Conservation (phyloP, 2,888 invertebrate genomes). For the Hemithea aestivaria region DNA sequence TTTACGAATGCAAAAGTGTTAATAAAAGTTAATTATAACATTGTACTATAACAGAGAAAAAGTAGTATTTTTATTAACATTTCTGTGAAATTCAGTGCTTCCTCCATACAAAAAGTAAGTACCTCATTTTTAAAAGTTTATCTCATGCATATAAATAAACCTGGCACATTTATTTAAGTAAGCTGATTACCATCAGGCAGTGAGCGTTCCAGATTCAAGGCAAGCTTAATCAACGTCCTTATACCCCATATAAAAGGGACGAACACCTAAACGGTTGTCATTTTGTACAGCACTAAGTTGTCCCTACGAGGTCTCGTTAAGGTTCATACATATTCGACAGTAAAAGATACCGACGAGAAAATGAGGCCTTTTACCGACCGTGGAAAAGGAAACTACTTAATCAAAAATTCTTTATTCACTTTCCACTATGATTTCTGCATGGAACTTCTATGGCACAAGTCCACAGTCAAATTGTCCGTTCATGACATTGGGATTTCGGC, state of each 20-base stretch:
- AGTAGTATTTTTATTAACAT: too few relatives aligned
- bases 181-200: constrained; percentile 26
- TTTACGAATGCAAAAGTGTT: too few relatives aligned
- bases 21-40: too few relatives aligned
- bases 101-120: too few relatives aligned
- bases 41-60: too few relatives aligned
- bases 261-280: constrained; percentile 40
- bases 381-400: constrained; percentile 58
- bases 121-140: too few relatives aligned
- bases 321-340: constrained; percentile 46
- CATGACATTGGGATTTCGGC: constrained; percentile 76
- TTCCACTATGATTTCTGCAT: constrained; percentile 20
- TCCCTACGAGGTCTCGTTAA: constrained; percentile 47
- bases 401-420: constrained; percentile 37
- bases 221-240: constrained; percentile 31
- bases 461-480: constrained; percentile 39
- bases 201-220: constrained; percentile 19
- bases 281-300: constrained; percentile 61
- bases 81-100: too few relatives aligned
- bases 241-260: constrained; percentile 36
- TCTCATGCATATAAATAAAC: constrained; percentile 2
- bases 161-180: constrained; percentile 14
- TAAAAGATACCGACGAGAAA: constrained; percentile 44
- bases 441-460: constrained; percentile 46
- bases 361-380: constrained; percentile 64